These are phyloP conservation scores for Danio tinwini DNA, from an alignment of 2,797 vertebrate species.

Conservation along the genomic window DNA sequence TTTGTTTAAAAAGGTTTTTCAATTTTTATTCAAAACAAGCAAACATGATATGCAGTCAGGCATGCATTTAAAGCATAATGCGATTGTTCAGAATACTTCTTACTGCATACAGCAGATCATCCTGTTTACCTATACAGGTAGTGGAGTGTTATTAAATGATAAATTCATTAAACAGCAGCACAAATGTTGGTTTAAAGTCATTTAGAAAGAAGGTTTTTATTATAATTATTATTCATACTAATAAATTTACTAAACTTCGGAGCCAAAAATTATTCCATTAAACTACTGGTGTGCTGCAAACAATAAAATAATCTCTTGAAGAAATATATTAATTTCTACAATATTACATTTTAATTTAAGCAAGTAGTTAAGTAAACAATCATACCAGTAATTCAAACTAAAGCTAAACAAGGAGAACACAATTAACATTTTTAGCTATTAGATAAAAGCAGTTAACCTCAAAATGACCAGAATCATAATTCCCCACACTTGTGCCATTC, in stretches of 20 bases:
- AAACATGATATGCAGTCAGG: neutral
- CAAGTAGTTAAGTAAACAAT: neutral
- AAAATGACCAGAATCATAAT: too few relatives aligned
- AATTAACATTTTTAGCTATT: neutral
- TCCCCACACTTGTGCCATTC: too few relatives aligned
- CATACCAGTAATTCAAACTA: neutral
- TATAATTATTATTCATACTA: neutral
- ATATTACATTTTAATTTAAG: neutral
- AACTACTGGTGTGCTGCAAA: neutral
- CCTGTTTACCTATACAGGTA: neutral
- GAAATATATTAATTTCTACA: conserved; percentile 3
- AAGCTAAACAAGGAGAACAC: neutral
- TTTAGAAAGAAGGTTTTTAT: neutral
- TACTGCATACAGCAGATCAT: neutral
- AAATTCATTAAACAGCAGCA: neutral
- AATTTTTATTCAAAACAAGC: neutral
- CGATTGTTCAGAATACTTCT: neutral
- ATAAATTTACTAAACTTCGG: neutral
- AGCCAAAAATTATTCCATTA: neutral
- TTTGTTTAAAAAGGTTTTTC: neutral
- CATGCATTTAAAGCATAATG: neutral
- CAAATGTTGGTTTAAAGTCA: neutral
- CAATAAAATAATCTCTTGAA: neutral
- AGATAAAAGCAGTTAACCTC: neutral
- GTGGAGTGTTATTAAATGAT: neutral